phyloP scores from a whole-genome alignment of 2,113 vertebrate species.

The Chaetodon trifascialis region DNA sequence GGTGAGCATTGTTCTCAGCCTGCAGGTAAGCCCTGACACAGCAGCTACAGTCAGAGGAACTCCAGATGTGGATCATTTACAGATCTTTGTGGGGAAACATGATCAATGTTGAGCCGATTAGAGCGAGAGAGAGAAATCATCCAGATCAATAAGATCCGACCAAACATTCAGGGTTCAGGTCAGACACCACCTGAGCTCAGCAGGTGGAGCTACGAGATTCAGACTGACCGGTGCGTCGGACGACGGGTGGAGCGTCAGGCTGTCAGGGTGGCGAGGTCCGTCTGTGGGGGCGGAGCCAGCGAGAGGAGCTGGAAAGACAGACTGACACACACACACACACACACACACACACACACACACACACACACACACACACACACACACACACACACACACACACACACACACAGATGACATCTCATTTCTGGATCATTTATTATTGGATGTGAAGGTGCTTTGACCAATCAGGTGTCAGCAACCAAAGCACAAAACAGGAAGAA shows the following conservation, averaged over 20 bases:
- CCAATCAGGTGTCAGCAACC: neutral
- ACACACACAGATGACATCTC: neutral
- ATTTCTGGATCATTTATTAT: too few species aligned
- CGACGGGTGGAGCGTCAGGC: constrained; percentile 22
- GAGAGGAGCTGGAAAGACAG: constrained; percentile 8
- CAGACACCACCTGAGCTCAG: too few species aligned
- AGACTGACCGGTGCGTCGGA: constrained; percentile 20
- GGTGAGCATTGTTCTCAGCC: too few species aligned
- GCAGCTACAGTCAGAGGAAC: too few species aligned
- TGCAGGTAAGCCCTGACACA: too few species aligned
- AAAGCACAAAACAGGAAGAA: neutral
- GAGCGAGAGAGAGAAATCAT: too few species aligned
- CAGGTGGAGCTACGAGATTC: too few species aligned
- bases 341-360: neutral
- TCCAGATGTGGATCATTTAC: too few species aligned
- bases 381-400: constrained; percentile 16
- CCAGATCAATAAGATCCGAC: too few species aligned
- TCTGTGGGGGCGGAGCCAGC: constrained; percentile 34
- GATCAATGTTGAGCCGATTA: too few species aligned
- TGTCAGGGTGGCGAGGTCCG: constrained; percentile 22
- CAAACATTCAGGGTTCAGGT: too few species aligned
- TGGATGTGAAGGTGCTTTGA: neutral
- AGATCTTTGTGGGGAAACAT: too few species aligned
- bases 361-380: neutral
- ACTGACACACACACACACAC: constrained; percentile 34